Percentiles rank a stretch among this genome's conserved stretches.
Evolutionary conservation across 2,797 vertebrate species (phyloP).

Genomic region (Tolypeutes matacus): DNA sequence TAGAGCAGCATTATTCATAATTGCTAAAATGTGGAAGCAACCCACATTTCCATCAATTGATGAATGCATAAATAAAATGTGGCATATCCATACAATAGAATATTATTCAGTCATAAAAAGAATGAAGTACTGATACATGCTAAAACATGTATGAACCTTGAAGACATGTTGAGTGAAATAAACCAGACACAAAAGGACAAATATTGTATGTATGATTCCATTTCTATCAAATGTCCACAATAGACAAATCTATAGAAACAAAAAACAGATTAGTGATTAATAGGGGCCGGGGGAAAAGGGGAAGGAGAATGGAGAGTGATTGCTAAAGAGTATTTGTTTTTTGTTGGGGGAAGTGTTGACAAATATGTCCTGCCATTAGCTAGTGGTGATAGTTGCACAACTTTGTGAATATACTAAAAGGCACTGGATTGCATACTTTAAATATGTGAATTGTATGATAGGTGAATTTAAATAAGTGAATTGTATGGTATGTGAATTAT

Average conservation of each 20-base stretch:
- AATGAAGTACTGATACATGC: neutral
- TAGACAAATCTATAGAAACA: too few relatives aligned
- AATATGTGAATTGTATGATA: constrained; percentile 44
- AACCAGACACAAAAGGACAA: neutral
- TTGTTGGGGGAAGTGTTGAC: neutral
- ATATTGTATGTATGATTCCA: neutral
- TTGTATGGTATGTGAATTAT: constrained; percentile 40
- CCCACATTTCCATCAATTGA: neutral
- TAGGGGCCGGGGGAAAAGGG: neutral
- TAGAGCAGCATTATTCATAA: constrained; percentile 6
- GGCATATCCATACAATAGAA: neutral
- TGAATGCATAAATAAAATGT: neutral
- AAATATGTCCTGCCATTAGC: constrained; percentile 14
- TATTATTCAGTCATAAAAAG: constrained; percentile 6
- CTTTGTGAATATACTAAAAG: neutral
- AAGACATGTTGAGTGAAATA: constrained; percentile 2
- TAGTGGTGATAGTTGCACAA: neutral
- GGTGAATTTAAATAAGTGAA: constrained; percentile 26
- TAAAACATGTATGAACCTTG: neutral
- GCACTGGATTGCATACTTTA: neutral
- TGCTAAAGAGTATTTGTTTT: neutral
- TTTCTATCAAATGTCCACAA: neutral
- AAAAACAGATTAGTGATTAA: neutral
- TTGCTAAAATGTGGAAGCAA: neutral
- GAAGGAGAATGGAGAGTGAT: neutral